Base-by-base conservation (phyloP, 2,797 vertebrate species). In the Pseudotriccus pelzelni region DNA sequence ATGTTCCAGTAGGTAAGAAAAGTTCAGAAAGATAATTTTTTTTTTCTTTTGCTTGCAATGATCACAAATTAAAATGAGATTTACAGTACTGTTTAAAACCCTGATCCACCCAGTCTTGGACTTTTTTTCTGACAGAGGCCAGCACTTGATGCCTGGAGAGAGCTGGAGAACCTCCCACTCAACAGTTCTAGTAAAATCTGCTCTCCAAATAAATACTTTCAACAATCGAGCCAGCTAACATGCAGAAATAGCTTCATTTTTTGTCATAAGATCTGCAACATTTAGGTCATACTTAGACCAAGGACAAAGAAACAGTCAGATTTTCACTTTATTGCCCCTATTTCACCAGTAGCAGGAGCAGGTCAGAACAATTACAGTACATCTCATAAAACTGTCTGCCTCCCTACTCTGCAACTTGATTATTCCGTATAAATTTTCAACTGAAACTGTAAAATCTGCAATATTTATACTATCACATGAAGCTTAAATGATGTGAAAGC, bases 351-450 rank as follows among this genome's bases (percentile, higher is more conserved):
- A 84, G 41, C 36, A 84, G 84, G 85, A 91, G 67, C 55, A 95
- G 68, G 84, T 77, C 77, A 89, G 89, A 79, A 82, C 68, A 87
- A 93, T 89, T 89, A 79, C 88, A 85, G 72, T n/a, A 19, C 0
- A 1, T 56, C 46, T 87, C 66, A 63, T 93, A 90, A 93, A 93
- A 46, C 53, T 91, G 83, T 73, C 78, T 90, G 56, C 84, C 60
- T 97, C 44, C 76, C 67, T 89, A 77, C 32, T 62, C 78, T 55
- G 58, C 44, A 58, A 64, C 49, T 77, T 82, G 63, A 90, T 94
- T 87, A 89, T 94, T 93, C 49, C 64, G 49, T 80, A 58, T 72
- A 84, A 87, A 84, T 93, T 94, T 93, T 74, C 52, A 84, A 69
- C 55, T 49, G 50, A 77, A 89, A 87, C 81, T 68, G 30, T 89